Percentiles rank a stretch among this genome's conserved stretches.
phyloP scores from a whole-genome alignment of 2,888 invertebrate genomes.

The Acleris literana region DNA sequence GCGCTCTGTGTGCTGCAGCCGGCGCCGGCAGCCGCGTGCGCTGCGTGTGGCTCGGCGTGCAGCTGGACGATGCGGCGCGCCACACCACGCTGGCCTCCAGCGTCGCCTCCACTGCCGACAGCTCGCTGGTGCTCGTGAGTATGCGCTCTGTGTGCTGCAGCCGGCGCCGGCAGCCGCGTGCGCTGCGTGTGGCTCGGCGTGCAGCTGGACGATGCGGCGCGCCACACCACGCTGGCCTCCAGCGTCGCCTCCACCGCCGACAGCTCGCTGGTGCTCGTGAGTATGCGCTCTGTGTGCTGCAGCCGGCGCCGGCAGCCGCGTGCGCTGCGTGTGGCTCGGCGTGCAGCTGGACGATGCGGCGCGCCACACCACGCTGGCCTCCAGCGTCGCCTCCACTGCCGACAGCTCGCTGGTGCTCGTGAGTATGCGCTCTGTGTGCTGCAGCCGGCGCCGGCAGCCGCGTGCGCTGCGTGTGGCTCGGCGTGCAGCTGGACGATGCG shows the following conservation, averaged over 20 bases:
- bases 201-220: no score
- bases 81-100: conserved; percentile 76
- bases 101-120: conserved; percentile 75
- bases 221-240: conserved; percentile 70
- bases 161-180: conserved; percentile 70
- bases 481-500: conserved; percentile 69
- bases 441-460: conserved; percentile 65
- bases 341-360: conserved; percentile 65
- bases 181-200: conserved; percentile 87
- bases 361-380: conserved; percentile 68
- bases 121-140: conserved; percentile 68
- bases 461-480: conserved; percentile 86
- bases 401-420: conserved; percentile 74
- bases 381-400: conserved; percentile 75
- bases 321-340: conserved; percentile 86
- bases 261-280: conserved; percentile 70
- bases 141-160: conserved; percentile 51
- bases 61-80: conserved; percentile 59
- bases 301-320: conserved; percentile 60
- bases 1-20: conserved; percentile 56
- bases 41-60: conserved; percentile 85
- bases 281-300: conserved; percentile 36
- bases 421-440: conserved; percentile 38
- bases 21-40: conserved; percentile 74
- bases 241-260: conserved; percentile 77